phyloP scores from a whole-genome alignment of 1,140 invertebrate species.

The Drosophila quadrilineata region DNA sequence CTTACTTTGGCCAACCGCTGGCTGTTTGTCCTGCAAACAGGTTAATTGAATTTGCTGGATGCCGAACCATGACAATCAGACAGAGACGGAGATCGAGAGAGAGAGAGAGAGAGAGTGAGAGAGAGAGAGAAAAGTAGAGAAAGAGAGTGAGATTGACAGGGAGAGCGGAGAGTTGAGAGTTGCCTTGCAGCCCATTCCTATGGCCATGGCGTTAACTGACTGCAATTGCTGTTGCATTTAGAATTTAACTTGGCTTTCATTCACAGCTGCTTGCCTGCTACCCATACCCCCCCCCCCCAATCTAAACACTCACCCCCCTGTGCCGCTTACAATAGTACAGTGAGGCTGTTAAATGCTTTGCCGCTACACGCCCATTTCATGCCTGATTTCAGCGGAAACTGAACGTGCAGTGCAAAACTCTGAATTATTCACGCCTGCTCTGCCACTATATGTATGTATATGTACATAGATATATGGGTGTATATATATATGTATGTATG shows the following conservation, averaged over 20 bases:
- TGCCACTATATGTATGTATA: not conserved
- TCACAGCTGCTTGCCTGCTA: not conserved
- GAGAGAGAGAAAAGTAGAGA: too few relatives aligned
- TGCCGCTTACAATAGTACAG: conserved; percentile 11
- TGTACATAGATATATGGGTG: not conserved
- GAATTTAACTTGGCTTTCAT: conserved; percentile 2
- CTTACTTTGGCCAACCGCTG: conserved; percentile 13
- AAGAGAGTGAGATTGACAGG: too few relatives aligned
- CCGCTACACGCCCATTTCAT: conserved; percentile 38
- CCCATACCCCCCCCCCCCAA: not conserved
- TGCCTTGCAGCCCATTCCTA: too few relatives aligned
- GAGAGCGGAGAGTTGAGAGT: too few relatives aligned
- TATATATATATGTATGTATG: not conserved
- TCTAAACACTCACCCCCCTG: conserved; percentile 6
- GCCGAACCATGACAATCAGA: too few relatives aligned
- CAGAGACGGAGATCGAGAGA: too few relatives aligned
- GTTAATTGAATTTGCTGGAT: conserved; percentile 66
- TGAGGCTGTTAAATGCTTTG: conserved; percentile 19
- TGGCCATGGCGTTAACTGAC: not conserved
- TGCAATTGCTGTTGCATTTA: conserved; percentile 9
- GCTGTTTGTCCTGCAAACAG: conserved; percentile 44
- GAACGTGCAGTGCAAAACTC: conserved; percentile 15
- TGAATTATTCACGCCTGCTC: conserved; percentile 45
- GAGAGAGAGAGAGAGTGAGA: too few relatives aligned
- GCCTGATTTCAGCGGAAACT: conserved; percentile 58